Conservation (phyloP, 2,888 invertebrate genomes). For the Melinopterus prodromus region DNA sequence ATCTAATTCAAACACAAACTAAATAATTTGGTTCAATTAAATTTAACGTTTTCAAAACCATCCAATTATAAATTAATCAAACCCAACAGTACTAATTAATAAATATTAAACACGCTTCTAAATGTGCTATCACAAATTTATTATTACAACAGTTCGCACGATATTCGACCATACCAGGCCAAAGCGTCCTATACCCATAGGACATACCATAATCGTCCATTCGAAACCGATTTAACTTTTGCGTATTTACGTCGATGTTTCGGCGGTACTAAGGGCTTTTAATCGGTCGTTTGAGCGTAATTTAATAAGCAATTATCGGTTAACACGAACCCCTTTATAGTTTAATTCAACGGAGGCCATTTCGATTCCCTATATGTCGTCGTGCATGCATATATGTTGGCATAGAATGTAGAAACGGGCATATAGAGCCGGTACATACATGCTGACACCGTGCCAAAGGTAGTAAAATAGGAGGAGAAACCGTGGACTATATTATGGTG, state of each 20-base stretch:
- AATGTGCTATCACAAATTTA: not conserved
- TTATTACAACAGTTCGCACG: not conserved
- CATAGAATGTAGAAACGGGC: not conserved
- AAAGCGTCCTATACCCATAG: not conserved
- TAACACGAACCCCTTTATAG: conserved; percentile 4
- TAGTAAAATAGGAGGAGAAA: not conserved
- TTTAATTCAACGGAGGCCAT: not conserved
- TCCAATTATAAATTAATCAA: too few relatives aligned
- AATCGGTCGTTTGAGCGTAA: not conserved
- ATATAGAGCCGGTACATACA: not conserved
- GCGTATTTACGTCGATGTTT: not conserved
- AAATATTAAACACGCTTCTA: not conserved
- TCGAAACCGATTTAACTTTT: not conserved
- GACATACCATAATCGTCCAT: not conserved
- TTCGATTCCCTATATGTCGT: not conserved
- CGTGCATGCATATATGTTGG: not conserved
- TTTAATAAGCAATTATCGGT: conserved; percentile 4
- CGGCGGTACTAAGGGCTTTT: not conserved
- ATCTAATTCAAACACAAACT: too few relatives aligned
- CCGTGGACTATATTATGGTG: not conserved
- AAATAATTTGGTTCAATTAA: too few relatives aligned
- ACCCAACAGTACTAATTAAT: too few relatives aligned
- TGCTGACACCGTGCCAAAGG: not conserved
- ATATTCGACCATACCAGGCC: not conserved
- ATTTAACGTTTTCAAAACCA: too few relatives aligned